phyloP scores from a whole-genome alignment of 2,113 vertebrate species.

The Gavia stellata region DNA sequence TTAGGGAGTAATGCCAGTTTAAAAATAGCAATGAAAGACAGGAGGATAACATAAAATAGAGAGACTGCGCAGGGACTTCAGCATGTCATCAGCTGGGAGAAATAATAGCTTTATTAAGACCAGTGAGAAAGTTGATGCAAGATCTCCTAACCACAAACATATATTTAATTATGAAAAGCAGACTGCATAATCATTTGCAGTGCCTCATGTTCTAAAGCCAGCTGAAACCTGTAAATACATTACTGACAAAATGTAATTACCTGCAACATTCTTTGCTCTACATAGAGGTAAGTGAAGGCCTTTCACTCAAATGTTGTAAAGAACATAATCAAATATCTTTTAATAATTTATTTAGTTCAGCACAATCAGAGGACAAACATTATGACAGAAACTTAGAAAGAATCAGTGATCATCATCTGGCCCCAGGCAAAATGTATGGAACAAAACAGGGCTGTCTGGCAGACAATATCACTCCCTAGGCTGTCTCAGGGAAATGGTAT shows the following conservation, averaged over 20 bases:
- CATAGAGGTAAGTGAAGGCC: background rate
- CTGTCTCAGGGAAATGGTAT: background rate
- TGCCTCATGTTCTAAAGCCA: background rate
- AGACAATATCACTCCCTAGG: background rate
- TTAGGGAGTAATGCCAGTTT: background rate
- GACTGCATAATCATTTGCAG: background rate
- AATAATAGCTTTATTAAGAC: background rate
- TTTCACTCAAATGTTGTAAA: background rate
- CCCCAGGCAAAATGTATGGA: background rate
- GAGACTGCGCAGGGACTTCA: background rate
- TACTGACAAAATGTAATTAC: background rate
- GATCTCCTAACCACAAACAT: background rate
- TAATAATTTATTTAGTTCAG: slow-evolving; percentile 4
- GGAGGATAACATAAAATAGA: background rate
- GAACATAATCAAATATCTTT: background rate
- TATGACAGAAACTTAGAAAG: background rate
- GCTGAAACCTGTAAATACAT: background rate
- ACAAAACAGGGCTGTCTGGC: background rate
- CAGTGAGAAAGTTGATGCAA: background rate
- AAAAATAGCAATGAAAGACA: background rate
- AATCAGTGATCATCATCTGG: background rate
- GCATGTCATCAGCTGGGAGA: background rate
- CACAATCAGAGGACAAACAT: background rate
- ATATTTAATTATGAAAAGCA: background rate
- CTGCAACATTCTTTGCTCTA: background rate